A percentile compares a stretch with the other conserved stretches of the same genome.
These are phyloP conservation scores for Blera fallax DNA, from an alignment of 2,888 invertebrate genomes.

Conservation along the genomic window DNA sequence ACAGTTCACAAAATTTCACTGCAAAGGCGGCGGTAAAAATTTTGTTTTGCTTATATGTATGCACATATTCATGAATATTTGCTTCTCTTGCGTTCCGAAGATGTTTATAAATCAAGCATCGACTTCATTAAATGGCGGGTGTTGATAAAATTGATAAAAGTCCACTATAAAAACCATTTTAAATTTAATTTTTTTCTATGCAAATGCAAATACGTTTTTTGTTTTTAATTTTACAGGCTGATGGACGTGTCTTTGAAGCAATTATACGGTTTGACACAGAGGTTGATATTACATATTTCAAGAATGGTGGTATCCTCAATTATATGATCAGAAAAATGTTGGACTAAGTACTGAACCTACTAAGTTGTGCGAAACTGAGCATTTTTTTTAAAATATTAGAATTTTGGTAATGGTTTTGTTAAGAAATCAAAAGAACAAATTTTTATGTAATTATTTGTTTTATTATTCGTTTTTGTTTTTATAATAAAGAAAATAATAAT, in stretches of 20 bases:
- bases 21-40: too few relatives aligned
- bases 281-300: slow-evolving; percentile 96
- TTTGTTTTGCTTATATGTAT: too few relatives aligned
- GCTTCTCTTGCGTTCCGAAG: too few relatives aligned
- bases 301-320: slow-evolving; percentile 97
- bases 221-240: slow-evolving; percentile 82
- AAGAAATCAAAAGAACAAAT: slow-evolving; percentile 12
- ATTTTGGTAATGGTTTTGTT: slow-evolving; percentile 34
- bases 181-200: not conserved
- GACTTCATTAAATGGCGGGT: too few relatives aligned
- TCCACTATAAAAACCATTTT: too few relatives aligned
- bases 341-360: slow-evolving; percentile 72
- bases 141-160: too few relatives aligned
- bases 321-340: slow-evolving; percentile 97
- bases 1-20: too few relatives aligned
- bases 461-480: slow-evolving; percentile 20
- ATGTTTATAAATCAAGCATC: too few relatives aligned
- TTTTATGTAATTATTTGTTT: slow-evolving; percentile 5
- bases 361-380: slow-evolving; percentile 5
- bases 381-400: slow-evolving; percentile 34
- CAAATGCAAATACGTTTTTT: not conserved
- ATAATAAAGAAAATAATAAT: too few relatives aligned
- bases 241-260: slow-evolving; percentile 88
- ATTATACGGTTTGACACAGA: slow-evolving; percentile 97
- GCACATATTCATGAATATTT: too few relatives aligned